Evolutionary conservation across 2,113 vertebrate genomes (phyloP).

Genomic region (Pimephales promelas): DNA sequence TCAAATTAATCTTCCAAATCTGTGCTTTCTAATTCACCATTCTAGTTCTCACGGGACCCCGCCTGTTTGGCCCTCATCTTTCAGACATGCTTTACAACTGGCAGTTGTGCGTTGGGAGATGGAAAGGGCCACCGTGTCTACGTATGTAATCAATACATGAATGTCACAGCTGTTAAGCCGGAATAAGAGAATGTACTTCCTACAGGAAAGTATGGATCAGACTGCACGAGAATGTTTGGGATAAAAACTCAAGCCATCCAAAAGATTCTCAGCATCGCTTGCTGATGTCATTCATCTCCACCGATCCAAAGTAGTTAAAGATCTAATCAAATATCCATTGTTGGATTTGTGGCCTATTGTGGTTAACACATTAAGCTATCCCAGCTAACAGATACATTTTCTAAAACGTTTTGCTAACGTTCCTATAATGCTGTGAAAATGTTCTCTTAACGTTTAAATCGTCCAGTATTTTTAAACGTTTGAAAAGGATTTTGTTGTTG

Average conservation of each 20-base stretch:
- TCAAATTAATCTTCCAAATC: constrained; percentile 81
- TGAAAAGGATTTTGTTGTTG: no score
- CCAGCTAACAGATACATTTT: no score
- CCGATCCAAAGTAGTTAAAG: background rate
- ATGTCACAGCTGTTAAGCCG: constrained; percentile 72
- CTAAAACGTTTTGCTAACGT: no score
- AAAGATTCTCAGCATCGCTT: background rate
- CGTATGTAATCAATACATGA: constrained; percentile 80
- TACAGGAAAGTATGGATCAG: constrained; percentile 52
- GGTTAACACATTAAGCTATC: no score
- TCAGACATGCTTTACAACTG: constrained; percentile 74
- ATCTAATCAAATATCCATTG: background rate
- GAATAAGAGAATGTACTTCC: constrained; percentile 74
- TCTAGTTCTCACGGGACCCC: background rate
- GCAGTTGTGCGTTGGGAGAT: constrained; percentile 75
- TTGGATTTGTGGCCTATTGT: background rate
- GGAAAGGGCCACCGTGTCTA: constrained; percentile 83
- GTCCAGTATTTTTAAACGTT: no score
- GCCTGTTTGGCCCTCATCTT: constrained; percentile 44
- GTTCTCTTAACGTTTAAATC: no score
- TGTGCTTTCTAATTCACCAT: constrained; percentile 34
- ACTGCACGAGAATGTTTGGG: background rate
- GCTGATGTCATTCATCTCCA: constrained; percentile 13
- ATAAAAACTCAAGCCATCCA: background rate
- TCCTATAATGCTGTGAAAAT: no score